Percentiles rank a stretch among this genome's conserved stretches.
phyloP scores from a whole-genome alignment of 2,797 vertebrate genomes.

The Acropternis orthonyx region DNA sequence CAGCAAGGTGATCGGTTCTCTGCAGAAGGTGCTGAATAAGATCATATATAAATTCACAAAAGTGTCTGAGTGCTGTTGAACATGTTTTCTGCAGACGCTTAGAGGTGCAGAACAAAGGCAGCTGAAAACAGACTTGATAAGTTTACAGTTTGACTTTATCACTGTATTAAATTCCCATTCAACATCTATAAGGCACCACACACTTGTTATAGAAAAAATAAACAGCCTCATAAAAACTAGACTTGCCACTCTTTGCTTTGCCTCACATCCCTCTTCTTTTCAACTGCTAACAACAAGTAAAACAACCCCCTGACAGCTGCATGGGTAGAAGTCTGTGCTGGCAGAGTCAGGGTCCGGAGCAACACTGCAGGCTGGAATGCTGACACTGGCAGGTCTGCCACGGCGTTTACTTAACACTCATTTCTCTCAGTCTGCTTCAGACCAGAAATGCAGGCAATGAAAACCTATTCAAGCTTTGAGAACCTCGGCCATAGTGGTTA shows the following conservation, averaged over 20 bases:
- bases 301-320: constrained; percentile 28
- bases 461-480: constrained; percentile 61
- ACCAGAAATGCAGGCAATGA: constrained; percentile 72
- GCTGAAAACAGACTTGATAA: constrained; percentile 27
- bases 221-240: constrained; percentile 31
- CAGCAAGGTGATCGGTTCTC: not conserved
- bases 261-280: not conserved
- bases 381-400: constrained; percentile 68
- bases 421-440: constrained; percentile 78
- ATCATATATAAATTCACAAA: not conserved
- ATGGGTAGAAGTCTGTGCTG: constrained; percentile 20
- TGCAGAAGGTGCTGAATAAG: not conserved
- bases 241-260: not conserved
- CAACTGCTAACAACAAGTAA: constrained; percentile 6
- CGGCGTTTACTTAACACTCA: constrained; percentile 70
- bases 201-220: constrained; percentile 28
- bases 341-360: not conserved
- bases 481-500: not conserved
- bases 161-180: constrained; percentile 13
- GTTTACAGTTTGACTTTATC: constrained; percentile 52
- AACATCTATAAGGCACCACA: constrained; percentile 25
- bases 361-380: constrained; percentile 62
- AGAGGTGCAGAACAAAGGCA: constrained; percentile 30
- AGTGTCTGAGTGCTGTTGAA: not conserved
- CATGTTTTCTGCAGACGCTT: constrained; percentile 21